Percentiles rank a stretch among this genome's conserved stretches.
These are phyloP conservation scores for Synanthedon andrenaeformis DNA, from an alignment of 2,888 invertebrate genomes.

Conservation along the genomic window DNA sequence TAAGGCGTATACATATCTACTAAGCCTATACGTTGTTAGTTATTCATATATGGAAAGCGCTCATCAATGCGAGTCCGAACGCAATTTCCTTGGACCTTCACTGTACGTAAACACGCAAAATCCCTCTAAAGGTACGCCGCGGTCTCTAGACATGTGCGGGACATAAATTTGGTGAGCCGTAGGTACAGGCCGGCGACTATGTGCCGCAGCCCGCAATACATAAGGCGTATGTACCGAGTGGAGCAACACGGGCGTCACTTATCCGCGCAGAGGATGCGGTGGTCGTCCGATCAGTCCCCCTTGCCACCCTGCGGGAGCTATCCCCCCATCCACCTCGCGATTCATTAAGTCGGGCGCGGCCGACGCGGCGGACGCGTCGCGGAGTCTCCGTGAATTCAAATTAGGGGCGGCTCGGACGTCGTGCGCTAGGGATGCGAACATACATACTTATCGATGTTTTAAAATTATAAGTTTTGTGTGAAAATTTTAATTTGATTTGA, in stretches of 20 bases:
- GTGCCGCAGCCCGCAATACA: constrained; percentile 40
- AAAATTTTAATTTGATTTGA: not conserved
- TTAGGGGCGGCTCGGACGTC: constrained; percentile 68
- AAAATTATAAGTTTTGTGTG: not conserved
- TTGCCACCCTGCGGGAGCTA: constrained; percentile 29
- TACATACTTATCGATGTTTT: constrained; percentile 8
- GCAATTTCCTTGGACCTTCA: constrained; percentile 50
- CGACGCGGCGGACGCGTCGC: constrained; percentile 68
- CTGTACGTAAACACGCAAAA: constrained; percentile 68
- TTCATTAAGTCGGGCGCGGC: constrained; percentile 71
- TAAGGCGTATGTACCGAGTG: constrained; percentile 40
- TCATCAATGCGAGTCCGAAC: constrained; percentile 62
- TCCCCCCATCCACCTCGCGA: constrained; percentile 48
- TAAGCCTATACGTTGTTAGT: too few relatives aligned
- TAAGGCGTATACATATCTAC: too few relatives aligned
- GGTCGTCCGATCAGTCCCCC: constrained; percentile 58
- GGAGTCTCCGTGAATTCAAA: constrained; percentile 71
- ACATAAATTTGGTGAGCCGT: constrained; percentile 68
- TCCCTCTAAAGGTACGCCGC: constrained; percentile 68
- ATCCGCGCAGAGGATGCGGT: constrained; percentile 70
- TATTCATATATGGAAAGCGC: constrained; percentile 6
- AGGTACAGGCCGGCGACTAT: constrained; percentile 63
- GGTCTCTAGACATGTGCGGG: constrained; percentile 70
- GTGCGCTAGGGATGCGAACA: constrained; percentile 40
- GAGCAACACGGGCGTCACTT: constrained; percentile 70